phyloP scores from a whole-genome alignment of 2,113 vertebrate genomes.

The Nannobrachium achirus region DNA sequence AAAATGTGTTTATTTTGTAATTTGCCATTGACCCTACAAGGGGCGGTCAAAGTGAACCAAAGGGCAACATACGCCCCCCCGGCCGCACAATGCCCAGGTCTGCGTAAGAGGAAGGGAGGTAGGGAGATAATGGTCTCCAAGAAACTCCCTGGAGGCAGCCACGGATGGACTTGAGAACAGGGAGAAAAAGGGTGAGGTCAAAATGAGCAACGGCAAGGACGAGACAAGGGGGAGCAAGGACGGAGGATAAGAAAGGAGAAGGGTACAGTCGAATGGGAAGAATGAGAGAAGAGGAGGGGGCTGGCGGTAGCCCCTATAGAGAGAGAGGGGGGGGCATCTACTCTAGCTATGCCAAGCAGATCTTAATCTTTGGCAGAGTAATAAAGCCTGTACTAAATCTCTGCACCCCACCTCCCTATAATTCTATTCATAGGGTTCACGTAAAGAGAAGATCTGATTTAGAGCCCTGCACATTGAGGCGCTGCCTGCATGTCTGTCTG shows the following conservation, averaged over 20 bases:
- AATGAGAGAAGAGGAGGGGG: not conserved
- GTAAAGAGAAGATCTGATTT: slow-evolving; percentile 66
- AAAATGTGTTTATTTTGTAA: no score
- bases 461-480: slow-evolving; percentile 7
- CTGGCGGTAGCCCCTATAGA: no score
- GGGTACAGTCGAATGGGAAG: slow-evolving; percentile 1
- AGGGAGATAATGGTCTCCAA: no score
- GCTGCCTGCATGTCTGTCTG: slow-evolving; percentile 11
- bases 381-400: slow-evolving; percentile 74
- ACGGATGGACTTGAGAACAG: no score
- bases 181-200: not conserved
- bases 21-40: no score
- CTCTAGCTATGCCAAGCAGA: slow-evolving; percentile 73
- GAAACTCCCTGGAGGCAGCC: no score
- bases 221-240: not conserved
- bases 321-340: slow-evolving; percentile 43
- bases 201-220: not conserved
- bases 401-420: slow-evolving; percentile 63
- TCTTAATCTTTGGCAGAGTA: slow-evolving; percentile 71
- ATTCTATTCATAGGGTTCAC: slow-evolving; percentile 72
- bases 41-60: no score
- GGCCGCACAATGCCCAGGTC: no score
- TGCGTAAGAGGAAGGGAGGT: no score
- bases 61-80: no score
- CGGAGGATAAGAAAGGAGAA: slow-evolving; percentile 7